Evolutionary conservation across 1,140 invertebrate species (phyloP), one percentile per base, ranked within the genome.

Genomic region (Aphis gossypii): DNA sequence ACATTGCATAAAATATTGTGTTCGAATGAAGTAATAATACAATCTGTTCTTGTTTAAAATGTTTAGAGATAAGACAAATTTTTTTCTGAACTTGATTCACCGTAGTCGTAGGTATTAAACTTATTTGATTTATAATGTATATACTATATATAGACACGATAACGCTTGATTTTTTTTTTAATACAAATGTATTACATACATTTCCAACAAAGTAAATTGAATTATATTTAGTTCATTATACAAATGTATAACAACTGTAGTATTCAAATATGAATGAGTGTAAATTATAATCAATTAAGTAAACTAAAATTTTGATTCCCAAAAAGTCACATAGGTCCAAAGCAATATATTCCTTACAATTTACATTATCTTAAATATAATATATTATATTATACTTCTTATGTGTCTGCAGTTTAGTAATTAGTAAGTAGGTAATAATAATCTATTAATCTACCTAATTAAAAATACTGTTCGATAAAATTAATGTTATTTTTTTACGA

Each of bases 41-140:
- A 76, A 76, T 76, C 60, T n/a, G 60, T 76, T 76, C n/a, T 18
- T 76, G 60, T 76, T 68, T 68, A n/a, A 68, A 68, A 76, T 76
- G 4, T 76, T 60, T 35, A 76, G 30, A 76, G 60, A 76, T 76
- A 76, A 76, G 60, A 76, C 11, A 18, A 76, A 0, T 76, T 35
- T 76, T n/a, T n/a, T 76, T 76, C 30, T 5, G 30, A 20, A 76
- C 4, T n/a, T 76, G 30, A 68, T 76, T n/a, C 30, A n/a, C n/a
- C n/a, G n/a, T 41, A 41, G 38, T 18, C n/a, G 30, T 76, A n/a
- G 30, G n/a, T 76, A n/a, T n/a, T 18, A 76, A 76, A n/a, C n/a
- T 18, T 18, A 76, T 76, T 76, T 76, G n/a, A 76, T 76, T 76
- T 76, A n/a, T n/a, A 4, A n/a, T 46, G 11, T 46, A 68, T 9